Conservation (phyloP, 2,888 invertebrate genomes). For the Apamea sordens region DNA sequence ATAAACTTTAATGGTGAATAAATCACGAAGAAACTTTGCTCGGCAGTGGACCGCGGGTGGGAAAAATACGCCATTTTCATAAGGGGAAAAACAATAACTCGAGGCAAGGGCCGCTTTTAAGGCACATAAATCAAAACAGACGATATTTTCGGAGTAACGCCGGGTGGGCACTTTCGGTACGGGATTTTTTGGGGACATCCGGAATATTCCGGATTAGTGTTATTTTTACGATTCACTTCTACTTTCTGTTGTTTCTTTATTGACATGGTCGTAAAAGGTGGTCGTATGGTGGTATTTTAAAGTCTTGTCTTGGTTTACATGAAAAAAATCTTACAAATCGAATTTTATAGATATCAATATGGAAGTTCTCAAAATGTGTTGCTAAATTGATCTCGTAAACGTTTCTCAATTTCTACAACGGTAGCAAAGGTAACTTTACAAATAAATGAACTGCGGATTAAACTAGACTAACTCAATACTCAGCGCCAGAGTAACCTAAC, state of each 20-base stretch:
- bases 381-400: constrained; percentile 1
- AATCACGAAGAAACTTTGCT: constrained; percentile 80
- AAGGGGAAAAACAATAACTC: constrained; percentile 88
- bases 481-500: constrained; percentile 42
- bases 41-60: constrained; percentile 78
- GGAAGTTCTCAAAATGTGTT: background rate
- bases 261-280: constrained; percentile 77
- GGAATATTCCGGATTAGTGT: constrained; percentile 83
- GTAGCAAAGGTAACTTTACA: constrained; percentile 16
- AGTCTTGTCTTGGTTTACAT: constrained; percentile 65
- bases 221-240: constrained; percentile 87
- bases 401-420: background rate
- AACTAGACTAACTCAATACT: constrained; percentile 45
- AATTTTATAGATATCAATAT: background rate
- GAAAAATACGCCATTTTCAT: constrained; percentile 87
- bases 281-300: no score
- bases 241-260: constrained; percentile 83
- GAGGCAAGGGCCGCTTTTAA: constrained; percentile 87
- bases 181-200: constrained; percentile 83
- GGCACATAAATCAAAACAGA: constrained; percentile 88
- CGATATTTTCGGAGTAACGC: constrained; percentile 85
- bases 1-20: constrained; percentile 82
- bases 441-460: constrained; percentile 43
- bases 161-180: constrained; percentile 81
- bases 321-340: constrained; percentile 4